Evolutionary conservation across 2,113 vertebrate species (phyloP).

Genomic region (Syrrhaptes paradoxus): DNA sequence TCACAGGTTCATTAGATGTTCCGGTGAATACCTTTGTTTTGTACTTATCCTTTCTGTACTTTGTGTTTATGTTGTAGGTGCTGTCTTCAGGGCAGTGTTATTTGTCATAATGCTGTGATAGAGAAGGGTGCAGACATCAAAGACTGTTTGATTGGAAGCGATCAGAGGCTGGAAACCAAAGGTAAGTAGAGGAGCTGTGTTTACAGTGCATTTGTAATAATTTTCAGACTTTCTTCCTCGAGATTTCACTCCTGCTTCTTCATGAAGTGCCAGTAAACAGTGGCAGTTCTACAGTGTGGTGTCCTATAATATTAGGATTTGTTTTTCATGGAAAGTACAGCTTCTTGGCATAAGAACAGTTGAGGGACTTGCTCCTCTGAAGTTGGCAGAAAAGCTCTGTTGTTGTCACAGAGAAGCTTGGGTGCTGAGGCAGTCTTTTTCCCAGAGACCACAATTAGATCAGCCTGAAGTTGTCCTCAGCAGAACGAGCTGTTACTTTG

Average conservation of each 20-base stretch:
- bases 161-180: constrained; percentile 86
- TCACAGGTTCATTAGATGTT: not conserved
- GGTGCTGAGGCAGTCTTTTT: constrained; percentile 37
- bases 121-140: constrained; percentile 92
- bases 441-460: constrained; percentile 35
- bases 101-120: constrained; percentile 91
- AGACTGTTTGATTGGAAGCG: constrained; percentile 91
- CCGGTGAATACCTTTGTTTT: not conserved
- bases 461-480: not conserved
- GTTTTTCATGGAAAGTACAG: constrained; percentile 36
- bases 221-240: not conserved
- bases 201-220: not conserved
- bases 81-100: constrained; percentile 90
- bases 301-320: not conserved
- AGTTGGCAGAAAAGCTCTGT: constrained; percentile 16
- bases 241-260: not conserved
- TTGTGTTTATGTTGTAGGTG: constrained; percentile 80
- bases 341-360: not conserved
- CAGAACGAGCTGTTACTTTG: not conserved
- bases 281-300: not conserved
- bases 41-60: not conserved
- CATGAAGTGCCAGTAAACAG: not conserved
- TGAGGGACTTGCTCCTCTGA: not conserved
- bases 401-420: constrained; percentile 1
- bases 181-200: constrained; percentile 75